phyloP scores from a whole-genome alignment of 2,888 invertebrate species.

The Mythimna ferrago region DNA sequence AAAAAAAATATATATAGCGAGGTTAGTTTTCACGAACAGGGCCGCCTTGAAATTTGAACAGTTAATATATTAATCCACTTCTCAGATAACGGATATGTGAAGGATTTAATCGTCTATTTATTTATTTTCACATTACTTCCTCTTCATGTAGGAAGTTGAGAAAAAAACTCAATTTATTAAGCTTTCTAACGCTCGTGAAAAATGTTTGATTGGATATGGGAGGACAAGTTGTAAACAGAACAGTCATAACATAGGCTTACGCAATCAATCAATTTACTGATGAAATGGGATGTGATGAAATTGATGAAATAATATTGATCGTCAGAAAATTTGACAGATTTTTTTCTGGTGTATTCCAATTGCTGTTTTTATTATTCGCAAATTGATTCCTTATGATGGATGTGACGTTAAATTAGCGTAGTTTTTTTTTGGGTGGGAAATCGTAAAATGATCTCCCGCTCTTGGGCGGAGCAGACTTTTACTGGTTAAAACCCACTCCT shows the following conservation, averaged over 20 bases:
- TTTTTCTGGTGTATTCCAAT: no score
- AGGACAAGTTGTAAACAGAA: conserved; percentile 18
- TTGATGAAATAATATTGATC: background rate
- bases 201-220: conserved; percentile 15
- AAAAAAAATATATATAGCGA: conserved; percentile 35
- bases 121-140: conserved; percentile 29
- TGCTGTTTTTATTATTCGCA: no score
- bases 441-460: no score
- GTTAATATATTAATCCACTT: conserved; percentile 48
- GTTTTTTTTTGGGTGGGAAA: no score
- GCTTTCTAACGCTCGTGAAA: conserved; percentile 5
- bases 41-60: conserved; percentile 51
- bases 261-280: conserved; percentile 2
- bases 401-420: no score
- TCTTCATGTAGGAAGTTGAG: conserved; percentile 31
- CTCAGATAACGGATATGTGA: conserved; percentile 25
- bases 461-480: no score
- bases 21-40: conserved; percentile 44
- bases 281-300: background rate
- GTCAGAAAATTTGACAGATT: no score
- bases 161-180: conserved; percentile 24
- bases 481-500: no score
- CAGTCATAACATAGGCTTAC: conserved; percentile 8
- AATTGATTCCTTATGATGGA: no score
- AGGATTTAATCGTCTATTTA: conserved; percentile 41